These are phyloP conservation scores for Quadriops clusia DNA, from an alignment of 2,888 invertebrate genomes.

Conservation along the genomic window DNA sequence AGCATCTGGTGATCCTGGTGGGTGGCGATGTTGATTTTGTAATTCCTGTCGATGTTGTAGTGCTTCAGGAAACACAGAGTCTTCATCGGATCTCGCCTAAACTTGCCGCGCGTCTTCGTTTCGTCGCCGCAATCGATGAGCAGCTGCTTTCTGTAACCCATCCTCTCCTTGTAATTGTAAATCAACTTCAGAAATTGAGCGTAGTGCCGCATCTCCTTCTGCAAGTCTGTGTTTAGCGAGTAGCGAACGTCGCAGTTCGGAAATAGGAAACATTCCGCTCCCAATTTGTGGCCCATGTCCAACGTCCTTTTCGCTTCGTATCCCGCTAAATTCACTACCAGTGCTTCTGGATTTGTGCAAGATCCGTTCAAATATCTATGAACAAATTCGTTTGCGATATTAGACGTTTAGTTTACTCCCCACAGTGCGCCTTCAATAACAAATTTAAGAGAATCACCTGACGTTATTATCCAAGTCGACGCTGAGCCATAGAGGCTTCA, in stretches of 20 bases:
- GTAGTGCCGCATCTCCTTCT: conserved; percentile 46
- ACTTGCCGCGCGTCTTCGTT: conserved; percentile 6
- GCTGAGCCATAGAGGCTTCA: conserved; percentile 49
- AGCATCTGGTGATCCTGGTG: conserved; percentile 50
- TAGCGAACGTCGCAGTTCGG: too few species aligned
- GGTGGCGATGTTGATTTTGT: conserved; percentile 47
- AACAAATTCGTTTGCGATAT: conserved; percentile 4
- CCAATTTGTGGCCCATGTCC: conserved; percentile 47
- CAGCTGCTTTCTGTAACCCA: conserved; percentile 47
- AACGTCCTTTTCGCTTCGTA: conserved; percentile 49
- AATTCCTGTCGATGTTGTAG: conserved; percentile 45
- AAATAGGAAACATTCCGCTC: conserved; percentile 45
- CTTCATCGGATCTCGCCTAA: conserved; percentile 34
- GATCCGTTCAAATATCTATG: conserved; percentile 42
- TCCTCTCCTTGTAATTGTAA: conserved; percentile 48
- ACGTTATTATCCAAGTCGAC: conserved; percentile 42
- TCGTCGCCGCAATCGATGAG: too few species aligned
- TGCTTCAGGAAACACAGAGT: conserved; percentile 47
- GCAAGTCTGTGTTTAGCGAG: conserved; percentile 45
- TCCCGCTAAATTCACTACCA: conserved; percentile 45
- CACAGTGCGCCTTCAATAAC: neutral
- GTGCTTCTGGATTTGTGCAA: conserved; percentile 45
- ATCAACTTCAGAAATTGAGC: conserved; percentile 48
- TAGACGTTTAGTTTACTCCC: neutral
- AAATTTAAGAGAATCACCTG: conserved; percentile 1